Evolutionary conservation across 2,888 invertebrate genomes (phyloP).

Genomic region (Metacarcinus magister): DNA sequence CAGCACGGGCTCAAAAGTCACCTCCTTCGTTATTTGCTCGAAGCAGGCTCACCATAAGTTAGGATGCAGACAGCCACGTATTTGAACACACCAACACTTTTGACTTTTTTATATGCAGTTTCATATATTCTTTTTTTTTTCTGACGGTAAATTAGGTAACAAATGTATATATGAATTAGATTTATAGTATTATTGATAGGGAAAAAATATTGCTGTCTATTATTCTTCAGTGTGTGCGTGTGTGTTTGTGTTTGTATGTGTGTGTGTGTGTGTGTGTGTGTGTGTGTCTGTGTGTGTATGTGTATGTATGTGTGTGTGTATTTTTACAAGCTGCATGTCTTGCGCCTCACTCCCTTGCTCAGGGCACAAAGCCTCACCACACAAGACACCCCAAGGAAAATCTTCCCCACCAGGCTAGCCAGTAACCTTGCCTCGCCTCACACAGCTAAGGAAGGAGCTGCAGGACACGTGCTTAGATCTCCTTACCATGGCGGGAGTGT

Average conservation of each 20-base stretch:
- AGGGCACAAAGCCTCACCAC: neutral
- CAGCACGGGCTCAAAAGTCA: neutral
- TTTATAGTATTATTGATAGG: neutral
- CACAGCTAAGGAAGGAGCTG: neutral
- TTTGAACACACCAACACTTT: neutral
- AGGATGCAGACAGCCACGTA: neutral
- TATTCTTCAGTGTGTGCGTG: neutral
- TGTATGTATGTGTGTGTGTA: neutral
- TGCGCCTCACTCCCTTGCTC: neutral
- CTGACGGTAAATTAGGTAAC: neutral
- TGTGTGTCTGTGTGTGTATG: neutral
- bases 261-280: neutral
- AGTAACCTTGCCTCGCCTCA: neutral
- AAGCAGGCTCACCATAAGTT: neutral
- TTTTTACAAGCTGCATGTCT: neutral
- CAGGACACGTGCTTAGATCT: neutral
- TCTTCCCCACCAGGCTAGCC: neutral
- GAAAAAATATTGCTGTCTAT: too few species aligned
- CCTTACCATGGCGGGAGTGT: neutral
- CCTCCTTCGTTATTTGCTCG: neutral
- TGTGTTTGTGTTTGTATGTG: neutral
- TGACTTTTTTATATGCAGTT: neutral
- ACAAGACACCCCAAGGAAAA: neutral
- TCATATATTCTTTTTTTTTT: neutral
- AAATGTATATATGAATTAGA: neutral